Evolutionary conservation across 2,113 vertebrate genomes (phyloP).

Genomic region (Eurypyga helias): DNA sequence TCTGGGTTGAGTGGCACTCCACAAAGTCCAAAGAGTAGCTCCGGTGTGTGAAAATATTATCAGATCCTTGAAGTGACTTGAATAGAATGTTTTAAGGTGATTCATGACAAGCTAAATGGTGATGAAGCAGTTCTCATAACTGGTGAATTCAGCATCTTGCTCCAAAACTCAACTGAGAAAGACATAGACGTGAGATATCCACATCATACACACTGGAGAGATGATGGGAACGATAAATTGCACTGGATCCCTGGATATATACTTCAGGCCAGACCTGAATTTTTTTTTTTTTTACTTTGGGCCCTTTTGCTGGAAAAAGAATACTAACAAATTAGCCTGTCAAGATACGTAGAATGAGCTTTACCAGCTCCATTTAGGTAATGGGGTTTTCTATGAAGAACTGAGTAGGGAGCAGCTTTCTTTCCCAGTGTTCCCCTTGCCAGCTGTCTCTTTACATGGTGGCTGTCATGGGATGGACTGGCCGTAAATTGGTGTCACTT

Average conservation of each 20-base stretch:
- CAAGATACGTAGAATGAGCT: not conserved
- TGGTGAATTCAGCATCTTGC: not conserved
- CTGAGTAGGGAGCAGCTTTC: not conserved
- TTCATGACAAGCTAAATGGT: not conserved
- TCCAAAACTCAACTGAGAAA: not conserved
- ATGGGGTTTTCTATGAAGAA: not conserved
- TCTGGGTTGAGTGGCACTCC: not conserved
- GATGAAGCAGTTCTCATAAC: not conserved
- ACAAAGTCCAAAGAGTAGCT: not conserved
- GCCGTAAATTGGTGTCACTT: not conserved
- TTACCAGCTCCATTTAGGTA: not conserved
- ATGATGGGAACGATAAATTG: not conserved
- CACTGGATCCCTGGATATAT: not conserved
- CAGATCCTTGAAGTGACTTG: not conserved
- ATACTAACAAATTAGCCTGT: not conserved
- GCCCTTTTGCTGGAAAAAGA: not conserved
- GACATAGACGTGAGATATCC: not conserved
- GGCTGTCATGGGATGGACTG: not conserved
- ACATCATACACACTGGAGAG: not conserved
- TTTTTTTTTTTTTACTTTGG: not conserved
- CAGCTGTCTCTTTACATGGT: not conserved
- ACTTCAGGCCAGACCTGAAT: not conserved
- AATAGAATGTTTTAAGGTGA: not conserved
- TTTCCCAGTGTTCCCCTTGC: not conserved
- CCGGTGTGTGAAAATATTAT: not conserved